Percentiles rank a stretch among this genome's conserved stretches.
Evolutionary conservation across 1,140 invertebrate genomes (phyloP).

Genomic region (Sarcophaga peregrina): DNA sequence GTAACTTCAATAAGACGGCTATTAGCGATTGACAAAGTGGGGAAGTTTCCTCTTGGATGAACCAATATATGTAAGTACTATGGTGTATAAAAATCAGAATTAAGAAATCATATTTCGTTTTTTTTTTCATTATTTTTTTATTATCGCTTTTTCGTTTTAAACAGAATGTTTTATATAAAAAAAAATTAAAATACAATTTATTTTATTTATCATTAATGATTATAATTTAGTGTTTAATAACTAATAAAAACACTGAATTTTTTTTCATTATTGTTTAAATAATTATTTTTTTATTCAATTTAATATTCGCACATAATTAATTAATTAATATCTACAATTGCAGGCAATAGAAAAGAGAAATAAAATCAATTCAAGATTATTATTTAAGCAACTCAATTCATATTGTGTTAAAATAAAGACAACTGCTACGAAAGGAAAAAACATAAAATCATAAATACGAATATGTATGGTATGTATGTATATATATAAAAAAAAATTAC

Average conservation of each 20-base stretch:
- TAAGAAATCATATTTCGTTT: background rate
- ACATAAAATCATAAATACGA: slow-evolving; percentile 26
- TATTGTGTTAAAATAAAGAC: background rate
- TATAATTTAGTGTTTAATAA: slow-evolving; percentile 40
- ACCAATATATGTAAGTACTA: too few species aligned
- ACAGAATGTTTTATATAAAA: slow-evolving; percentile 46
- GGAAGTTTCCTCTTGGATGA: too few species aligned
- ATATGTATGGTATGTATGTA: background rate
- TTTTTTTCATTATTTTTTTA: slow-evolving; percentile 45
- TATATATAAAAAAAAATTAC: slow-evolving; percentile 40
- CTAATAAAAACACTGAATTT: slow-evolving; percentile 35
- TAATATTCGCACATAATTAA: slow-evolving; percentile 43
- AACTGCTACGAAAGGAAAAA: slow-evolving; percentile 13
- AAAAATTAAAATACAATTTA: slow-evolving; percentile 45
- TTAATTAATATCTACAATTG: slow-evolving; percentile 42
- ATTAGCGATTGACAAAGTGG: too few species aligned
- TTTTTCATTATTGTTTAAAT: background rate
- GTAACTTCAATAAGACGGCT: too few species aligned
- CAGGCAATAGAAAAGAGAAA: slow-evolving; percentile 53
- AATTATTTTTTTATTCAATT: slow-evolving; percentile 17
- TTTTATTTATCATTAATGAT: slow-evolving; percentile 35
- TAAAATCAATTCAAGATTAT: slow-evolving; percentile 61
- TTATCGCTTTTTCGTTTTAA: slow-evolving; percentile 46
- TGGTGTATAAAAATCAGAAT: too few species aligned
- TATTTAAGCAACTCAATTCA: slow-evolving; percentile 48